Evolutionary conservation across 2,888 invertebrate species (phyloP).

Genomic region (Hermaeophaga mercurialis): DNA sequence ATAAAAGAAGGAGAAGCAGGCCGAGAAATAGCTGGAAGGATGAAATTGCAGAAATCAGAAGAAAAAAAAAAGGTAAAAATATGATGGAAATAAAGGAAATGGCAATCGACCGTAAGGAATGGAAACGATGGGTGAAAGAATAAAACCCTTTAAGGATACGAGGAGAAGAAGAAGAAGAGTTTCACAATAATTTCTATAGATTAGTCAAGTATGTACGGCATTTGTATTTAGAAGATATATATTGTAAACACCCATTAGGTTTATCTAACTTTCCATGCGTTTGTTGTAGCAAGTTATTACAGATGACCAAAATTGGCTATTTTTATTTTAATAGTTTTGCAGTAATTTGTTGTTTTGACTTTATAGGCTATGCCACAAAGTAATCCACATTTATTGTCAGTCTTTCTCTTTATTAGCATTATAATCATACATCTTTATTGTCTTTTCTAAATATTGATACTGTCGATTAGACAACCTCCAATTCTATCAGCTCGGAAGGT

Average conservation of each 20-base stretch:
- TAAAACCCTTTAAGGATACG: too few species aligned
- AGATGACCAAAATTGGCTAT: not conserved
- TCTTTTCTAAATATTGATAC: not conserved
- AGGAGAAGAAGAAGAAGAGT: too few species aligned
- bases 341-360: not conserved
- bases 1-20: too few species aligned
- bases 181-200: too few species aligned
- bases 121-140: too few species aligned
- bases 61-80: too few species aligned
- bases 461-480: slow-evolving; percentile 5
- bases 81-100: too few species aligned
- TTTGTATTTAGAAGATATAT: slow-evolving; percentile 10
- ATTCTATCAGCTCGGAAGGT: slow-evolving; percentile 6
- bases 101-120: too few species aligned
- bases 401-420: slow-evolving; percentile 5
- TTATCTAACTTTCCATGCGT: slow-evolving; percentile 1
- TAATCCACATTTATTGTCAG: slow-evolving; percentile 3
- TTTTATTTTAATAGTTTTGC: not conserved
- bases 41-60: too few species aligned
- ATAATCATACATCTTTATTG: not conserved
- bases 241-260: slow-evolving; percentile 3
- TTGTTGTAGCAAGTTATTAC: slow-evolving; percentile 1
- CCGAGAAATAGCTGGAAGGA: too few species aligned
- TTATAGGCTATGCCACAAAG: not conserved
- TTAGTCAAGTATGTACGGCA: slow-evolving; percentile 9